These are phyloP conservation scores for Coptotermes formosanus DNA, from an alignment of 1,140 invertebrate genomes.

Conservation along the genomic window DNA sequence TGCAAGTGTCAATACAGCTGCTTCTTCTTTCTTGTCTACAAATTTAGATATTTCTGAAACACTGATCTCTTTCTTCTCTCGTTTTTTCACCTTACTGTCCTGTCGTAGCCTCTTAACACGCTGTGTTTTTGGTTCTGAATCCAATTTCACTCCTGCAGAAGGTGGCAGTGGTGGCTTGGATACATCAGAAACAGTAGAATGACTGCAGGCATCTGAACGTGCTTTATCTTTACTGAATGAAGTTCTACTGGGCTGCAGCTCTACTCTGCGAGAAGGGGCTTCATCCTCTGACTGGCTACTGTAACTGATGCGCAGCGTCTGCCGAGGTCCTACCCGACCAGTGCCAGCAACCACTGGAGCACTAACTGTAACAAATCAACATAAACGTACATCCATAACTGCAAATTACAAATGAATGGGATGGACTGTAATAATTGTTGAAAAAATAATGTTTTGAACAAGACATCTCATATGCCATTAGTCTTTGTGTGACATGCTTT, in stretches of 20 bases:
- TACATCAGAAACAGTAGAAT: background rate
- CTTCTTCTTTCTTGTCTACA: no score
- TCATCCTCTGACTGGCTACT: constrained; percentile 47
- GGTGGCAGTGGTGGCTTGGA: constrained; percentile 19
- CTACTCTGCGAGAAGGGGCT: background rate
- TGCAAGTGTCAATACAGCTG: background rate
- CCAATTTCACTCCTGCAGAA: background rate
- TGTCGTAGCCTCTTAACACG: background rate
- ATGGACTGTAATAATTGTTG: no score
- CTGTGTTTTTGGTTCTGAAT: background rate
- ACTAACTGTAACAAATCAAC: constrained; percentile 43
- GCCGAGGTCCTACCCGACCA: constrained; percentile 50
- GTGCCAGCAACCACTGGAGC: constrained; percentile 48
- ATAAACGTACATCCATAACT: background rate
- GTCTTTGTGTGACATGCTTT: no score
- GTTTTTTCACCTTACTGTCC: background rate
- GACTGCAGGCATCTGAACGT: background rate
- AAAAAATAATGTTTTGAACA: no score
- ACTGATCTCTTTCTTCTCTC: no score
- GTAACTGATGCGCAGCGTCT: constrained; percentile 47
- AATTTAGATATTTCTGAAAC: background rate
- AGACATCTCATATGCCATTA: no score
- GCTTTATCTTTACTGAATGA: background rate
- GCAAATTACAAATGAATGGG: no score
- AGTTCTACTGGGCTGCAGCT: background rate